Conservation (phyloP, 1,140 invertebrate genomes). For the Maniola jurtina region DNA sequence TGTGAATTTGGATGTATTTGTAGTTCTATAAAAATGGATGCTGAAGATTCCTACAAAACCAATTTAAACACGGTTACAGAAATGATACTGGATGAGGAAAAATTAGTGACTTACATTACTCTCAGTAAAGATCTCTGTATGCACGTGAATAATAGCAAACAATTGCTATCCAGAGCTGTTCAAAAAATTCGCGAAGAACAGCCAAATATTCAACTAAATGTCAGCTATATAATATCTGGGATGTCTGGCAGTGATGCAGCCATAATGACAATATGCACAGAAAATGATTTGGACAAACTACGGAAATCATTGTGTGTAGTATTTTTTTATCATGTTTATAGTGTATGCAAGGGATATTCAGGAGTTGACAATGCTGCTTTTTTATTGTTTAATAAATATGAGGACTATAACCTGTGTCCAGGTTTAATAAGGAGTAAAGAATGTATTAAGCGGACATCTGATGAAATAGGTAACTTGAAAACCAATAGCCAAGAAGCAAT, state of each 20-base stretch:
- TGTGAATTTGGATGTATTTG: no score
- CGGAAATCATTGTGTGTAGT: conserved; percentile 45
- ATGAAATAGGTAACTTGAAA: conserved; percentile 57
- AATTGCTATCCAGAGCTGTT: conserved; percentile 45
- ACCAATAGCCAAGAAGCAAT: conserved; percentile 42
- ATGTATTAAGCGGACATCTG: conserved; percentile 47
- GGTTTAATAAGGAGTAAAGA: conserved; percentile 55
- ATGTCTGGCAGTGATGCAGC: conserved; percentile 44
- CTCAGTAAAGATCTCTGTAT: conserved; percentile 66
- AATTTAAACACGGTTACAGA: conserved; percentile 50
- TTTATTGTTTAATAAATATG: conserved; percentile 50
- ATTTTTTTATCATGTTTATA: conserved; percentile 67
- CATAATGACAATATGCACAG: conserved; percentile 50
- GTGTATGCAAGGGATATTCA: conserved; percentile 49
- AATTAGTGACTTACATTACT: conserved; percentile 62
- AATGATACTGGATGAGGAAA: conserved; percentile 63
- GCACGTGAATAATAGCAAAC: conserved; percentile 63
- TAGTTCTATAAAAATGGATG: conserved; percentile 20
- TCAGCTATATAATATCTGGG: conserved; percentile 61
- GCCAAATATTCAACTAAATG: conserved; percentile 42
- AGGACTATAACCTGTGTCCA: conserved; percentile 56
- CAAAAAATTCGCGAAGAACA: conserved; percentile 41
- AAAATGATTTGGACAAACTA: conserved; percentile 42
- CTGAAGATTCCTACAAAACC: conserved; percentile 16
- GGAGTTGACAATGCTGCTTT: conserved; percentile 46